Conservation (phyloP, 2,113 vertebrate genomes). For the Rhineura floridana region DNA sequence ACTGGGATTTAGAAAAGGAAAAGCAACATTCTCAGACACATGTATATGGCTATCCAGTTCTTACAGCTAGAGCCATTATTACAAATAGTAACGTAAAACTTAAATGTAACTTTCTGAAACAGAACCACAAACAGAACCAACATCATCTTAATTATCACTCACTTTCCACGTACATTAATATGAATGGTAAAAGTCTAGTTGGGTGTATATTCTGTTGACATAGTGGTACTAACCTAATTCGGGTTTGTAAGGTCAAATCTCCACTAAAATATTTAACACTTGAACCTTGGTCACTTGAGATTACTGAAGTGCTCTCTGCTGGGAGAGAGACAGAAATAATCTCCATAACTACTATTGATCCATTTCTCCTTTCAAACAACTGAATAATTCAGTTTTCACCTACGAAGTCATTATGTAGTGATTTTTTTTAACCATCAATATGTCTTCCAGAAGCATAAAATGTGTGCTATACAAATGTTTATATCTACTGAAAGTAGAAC, state of each 20-base stretch:
- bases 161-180: background rate
- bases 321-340: no score
- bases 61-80: background rate
- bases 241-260: no score
- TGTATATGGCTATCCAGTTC: background rate
- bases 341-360: background rate
- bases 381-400: no score
- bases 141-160: background rate
- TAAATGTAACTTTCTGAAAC: background rate
- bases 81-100: background rate
- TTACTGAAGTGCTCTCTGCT: background rate
- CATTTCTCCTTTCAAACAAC: no score
- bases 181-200: background rate
- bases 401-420: background rate
- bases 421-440: background rate
- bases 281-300: no score
- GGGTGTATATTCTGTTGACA: background rate
- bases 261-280: background rate
- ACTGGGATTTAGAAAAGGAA: background rate
- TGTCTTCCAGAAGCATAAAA: background rate
- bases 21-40: background rate
- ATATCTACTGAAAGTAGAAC: background rate
- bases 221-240: background rate
- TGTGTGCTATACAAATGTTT: no score
- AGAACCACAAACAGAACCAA: background rate